Conservation (phyloP, 2,888 invertebrate species). For the Chironomus tentans region DNA sequence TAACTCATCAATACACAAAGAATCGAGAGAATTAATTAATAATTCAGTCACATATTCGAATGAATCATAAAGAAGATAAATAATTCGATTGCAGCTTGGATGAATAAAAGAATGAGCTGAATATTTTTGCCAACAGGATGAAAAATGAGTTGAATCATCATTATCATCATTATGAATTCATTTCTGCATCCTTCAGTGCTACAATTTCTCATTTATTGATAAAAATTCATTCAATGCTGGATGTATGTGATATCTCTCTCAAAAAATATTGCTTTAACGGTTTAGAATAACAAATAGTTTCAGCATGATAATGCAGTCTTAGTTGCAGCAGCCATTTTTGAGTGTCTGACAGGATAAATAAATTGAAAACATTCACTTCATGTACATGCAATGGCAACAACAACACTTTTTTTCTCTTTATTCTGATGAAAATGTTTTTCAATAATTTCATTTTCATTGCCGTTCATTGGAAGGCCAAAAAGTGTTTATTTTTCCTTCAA, state of each 20-base stretch:
- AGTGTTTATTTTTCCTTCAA: background rate
- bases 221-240: background rate
- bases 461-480: background rate
- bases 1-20: too few relatives aligned
- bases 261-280: background rate
- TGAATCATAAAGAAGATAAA: background rate
- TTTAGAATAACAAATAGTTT: slow-evolving; percentile 11
- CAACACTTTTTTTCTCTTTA: background rate
- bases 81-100: background rate
- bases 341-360: background rate
- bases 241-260: too few relatives aligned
- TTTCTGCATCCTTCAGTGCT: background rate
- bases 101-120: too few relatives aligned
- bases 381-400: background rate
- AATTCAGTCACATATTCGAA: background rate
- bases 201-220: background rate
- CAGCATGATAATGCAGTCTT: slow-evolving; percentile 12
- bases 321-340: background rate
- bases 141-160: background rate
- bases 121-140: background rate
- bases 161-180: background rate
- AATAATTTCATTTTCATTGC: background rate
- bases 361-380: background rate
- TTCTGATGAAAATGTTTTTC: background rate
- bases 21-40: too few relatives aligned